A percentile compares a stretch with the other conserved stretches of the same genome.
Evolutionary conservation across 2,888 invertebrate species (phyloP).

Genomic region (Heteropelma amictum): DNA sequence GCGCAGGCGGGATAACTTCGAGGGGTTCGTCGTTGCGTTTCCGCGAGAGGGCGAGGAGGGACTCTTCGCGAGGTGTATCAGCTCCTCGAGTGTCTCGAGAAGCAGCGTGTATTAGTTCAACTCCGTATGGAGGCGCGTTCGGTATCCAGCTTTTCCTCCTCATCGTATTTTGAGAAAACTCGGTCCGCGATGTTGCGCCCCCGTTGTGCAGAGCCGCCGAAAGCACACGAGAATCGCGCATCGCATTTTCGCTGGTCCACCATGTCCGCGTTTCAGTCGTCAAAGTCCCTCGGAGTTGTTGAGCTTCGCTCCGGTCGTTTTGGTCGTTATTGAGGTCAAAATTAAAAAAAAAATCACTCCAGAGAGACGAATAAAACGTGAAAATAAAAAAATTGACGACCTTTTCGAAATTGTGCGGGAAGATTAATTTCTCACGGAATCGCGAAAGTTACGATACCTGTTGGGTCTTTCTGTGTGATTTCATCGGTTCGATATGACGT

Average conservation of each 20-base stretch:
- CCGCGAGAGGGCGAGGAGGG: constrained; percentile 35
- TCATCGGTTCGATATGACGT: too few species aligned
- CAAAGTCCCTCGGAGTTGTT: constrained; percentile 31
- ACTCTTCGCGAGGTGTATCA: constrained; percentile 11
- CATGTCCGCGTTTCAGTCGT: constrained; percentile 44
- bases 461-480: too few species aligned
- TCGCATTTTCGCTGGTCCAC: constrained; percentile 21
- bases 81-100: constrained; percentile 18
- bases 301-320: background rate
- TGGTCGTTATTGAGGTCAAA: background rate
- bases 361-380: too few species aligned
- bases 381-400: too few species aligned
- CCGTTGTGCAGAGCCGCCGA: constrained; percentile 3
- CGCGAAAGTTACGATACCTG: too few species aligned
- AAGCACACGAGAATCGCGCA: constrained; percentile 40
- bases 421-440: too few species aligned
- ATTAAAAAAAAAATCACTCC: background rate
- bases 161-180: constrained; percentile 48
- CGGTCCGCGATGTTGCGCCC: background rate
- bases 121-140: constrained; percentile 36
- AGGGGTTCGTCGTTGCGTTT: constrained; percentile 28
- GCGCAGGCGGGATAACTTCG: constrained; percentile 29
- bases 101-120: constrained; percentile 36
- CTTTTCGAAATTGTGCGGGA: constrained; percentile 25
- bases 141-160: constrained; percentile 56